Conservation (phyloP, 2,888 invertebrate species). For the Scaeva pyrastri region DNA sequence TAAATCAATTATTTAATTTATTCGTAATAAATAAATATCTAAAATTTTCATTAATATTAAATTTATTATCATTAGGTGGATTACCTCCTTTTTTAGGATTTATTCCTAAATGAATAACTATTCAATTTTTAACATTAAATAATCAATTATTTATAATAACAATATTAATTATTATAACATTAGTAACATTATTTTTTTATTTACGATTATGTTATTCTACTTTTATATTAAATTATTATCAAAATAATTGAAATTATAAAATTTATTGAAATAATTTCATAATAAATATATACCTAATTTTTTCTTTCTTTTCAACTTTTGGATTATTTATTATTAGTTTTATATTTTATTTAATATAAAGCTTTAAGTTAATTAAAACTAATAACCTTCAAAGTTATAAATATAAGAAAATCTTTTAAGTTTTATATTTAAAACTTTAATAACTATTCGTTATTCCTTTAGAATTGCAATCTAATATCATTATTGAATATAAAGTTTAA, state of each 20-base stretch:
- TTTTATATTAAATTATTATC: slow-evolving; percentile 84
- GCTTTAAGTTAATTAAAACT: slow-evolving; percentile 87
- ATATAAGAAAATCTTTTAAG: slow-evolving; percentile 86
- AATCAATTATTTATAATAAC: slow-evolving; percentile 84
- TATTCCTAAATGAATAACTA: slow-evolving; percentile 86
- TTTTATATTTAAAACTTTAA: slow-evolving; percentile 83
- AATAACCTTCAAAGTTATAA: slow-evolving; percentile 87
- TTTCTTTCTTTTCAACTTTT: slow-evolving; percentile 79
- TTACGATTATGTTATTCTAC: slow-evolving; percentile 85
- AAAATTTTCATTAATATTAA: slow-evolving; percentile 85
- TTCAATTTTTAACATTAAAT: slow-evolving; percentile 85
- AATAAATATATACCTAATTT: slow-evolving; percentile 78
- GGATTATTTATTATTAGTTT: slow-evolving; percentile 79
- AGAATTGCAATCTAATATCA: slow-evolving; percentile 88
- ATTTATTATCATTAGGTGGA: slow-evolving; percentile 86
- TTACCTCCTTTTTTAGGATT: slow-evolving; percentile 87
- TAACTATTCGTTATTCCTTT: slow-evolving; percentile 81
- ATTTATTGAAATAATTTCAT: slow-evolving; percentile 81
- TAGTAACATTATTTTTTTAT: slow-evolving; percentile 86
- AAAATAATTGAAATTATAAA: slow-evolving; percentile 84
- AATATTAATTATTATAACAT: slow-evolving; percentile 85
- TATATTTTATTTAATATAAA: slow-evolving; percentile 81
- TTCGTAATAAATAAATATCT: slow-evolving; percentile 81
- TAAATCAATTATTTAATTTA: slow-evolving; percentile 85
- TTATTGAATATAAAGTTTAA: slow-evolving; percentile 80